Percentiles rank a stretch among this genome's conserved stretches.
These are phyloP conservation scores for Lordiphosa fenestrarum DNA, from an alignment of 2,888 invertebrate species.

Conservation along the genomic window DNA sequence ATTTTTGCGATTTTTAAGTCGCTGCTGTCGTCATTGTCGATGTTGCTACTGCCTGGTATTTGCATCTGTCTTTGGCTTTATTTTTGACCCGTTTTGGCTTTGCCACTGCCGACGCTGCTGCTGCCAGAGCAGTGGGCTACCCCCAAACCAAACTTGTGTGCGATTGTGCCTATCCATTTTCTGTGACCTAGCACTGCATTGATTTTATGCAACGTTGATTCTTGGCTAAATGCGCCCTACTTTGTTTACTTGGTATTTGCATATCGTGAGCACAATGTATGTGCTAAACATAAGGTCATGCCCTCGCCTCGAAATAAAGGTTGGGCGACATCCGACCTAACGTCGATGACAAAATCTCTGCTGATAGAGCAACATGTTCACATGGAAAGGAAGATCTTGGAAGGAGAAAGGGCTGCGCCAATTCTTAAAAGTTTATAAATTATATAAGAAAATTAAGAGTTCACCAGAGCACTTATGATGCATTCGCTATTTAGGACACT, in stretches of 20 bases:
- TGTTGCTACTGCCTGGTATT: constrained; percentile 6
- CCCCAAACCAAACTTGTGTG: constrained; percentile 11
- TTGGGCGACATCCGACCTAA: no score
- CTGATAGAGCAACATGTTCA: no score
- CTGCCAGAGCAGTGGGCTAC: constrained; percentile 3
- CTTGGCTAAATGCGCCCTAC: constrained; percentile 10
- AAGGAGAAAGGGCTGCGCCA: no score
- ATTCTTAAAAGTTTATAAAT: no score
- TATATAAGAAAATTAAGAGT: no score
- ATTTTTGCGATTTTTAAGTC: constrained; percentile 9
- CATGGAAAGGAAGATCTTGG: no score
- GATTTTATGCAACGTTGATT: constrained; percentile 25
- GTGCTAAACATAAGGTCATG: constrained; percentile 7
- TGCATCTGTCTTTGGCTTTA: constrained; percentile 12
- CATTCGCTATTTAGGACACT: no score
- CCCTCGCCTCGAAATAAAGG: constrained; percentile 1
- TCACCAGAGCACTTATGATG: no score
- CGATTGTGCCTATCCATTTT: constrained; percentile 16
- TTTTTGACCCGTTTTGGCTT: constrained; percentile 50
- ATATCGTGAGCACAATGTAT: not conserved
- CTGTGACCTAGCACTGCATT: constrained; percentile 22
- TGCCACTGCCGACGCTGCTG: constrained; percentile 16
- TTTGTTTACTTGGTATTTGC: constrained; percentile 8
- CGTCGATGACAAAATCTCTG: no score
- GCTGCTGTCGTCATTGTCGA: constrained; percentile 7